Conservation (phyloP, 2,113 vertebrate genomes). For the Eublepharis macularius region DNA sequence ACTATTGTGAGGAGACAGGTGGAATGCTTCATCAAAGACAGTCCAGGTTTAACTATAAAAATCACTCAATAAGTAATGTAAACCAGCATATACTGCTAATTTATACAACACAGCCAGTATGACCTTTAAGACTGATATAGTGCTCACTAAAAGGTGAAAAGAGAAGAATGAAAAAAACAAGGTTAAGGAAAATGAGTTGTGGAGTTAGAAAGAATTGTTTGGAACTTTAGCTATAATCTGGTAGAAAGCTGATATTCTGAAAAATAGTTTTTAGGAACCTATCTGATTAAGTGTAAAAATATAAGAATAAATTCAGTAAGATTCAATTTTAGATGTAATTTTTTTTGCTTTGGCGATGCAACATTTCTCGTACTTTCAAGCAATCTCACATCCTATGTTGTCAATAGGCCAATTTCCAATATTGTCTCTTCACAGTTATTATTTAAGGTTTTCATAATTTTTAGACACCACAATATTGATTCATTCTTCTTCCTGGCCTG, state of each 20-base stretch:
- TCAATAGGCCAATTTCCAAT: not conserved
- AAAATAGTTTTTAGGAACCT: not conserved
- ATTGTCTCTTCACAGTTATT: not conserved
- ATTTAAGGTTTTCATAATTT: not conserved
- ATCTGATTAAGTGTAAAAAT: not conserved
- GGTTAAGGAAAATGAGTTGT: not conserved
- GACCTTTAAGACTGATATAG: too few relatives aligned
- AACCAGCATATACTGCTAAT: too few relatives aligned
- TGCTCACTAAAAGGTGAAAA: not conserved
- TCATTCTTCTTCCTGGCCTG: not conserved
- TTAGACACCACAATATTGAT: not conserved
- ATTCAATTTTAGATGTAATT: not conserved
- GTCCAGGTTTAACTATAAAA: too few relatives aligned
- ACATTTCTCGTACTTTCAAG: not conserved
- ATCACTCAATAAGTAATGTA: too few relatives aligned
- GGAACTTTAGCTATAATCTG: not conserved
- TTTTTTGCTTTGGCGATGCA: not conserved
- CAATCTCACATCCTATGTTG: not conserved
- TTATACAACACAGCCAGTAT: too few relatives aligned
- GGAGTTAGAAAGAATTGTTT: not conserved
- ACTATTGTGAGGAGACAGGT: too few relatives aligned
- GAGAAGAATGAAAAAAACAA: not conserved
- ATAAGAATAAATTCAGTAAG: not conserved
- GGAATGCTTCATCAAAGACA: too few relatives aligned
- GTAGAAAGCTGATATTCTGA: not conserved